These are phyloP conservation scores for Sitta carolinensis DNA, from an alignment of 2,797 vertebrate species.

Conservation along the genomic window DNA sequence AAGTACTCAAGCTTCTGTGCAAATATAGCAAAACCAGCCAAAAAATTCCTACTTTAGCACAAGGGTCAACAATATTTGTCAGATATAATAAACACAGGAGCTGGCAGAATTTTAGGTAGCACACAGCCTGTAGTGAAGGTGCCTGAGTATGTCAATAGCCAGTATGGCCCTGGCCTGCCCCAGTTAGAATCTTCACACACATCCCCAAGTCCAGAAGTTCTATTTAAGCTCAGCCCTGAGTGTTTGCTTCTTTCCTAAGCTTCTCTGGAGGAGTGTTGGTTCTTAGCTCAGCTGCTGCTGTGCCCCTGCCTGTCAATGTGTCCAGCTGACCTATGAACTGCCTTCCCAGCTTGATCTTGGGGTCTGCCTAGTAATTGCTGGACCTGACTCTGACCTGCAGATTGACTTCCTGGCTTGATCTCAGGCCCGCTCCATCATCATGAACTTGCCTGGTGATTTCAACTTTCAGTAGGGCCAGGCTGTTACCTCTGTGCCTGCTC, in stretches of 20 bases:
- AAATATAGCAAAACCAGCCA: not conserved
- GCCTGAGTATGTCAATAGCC: not conserved
- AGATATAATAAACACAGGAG: not conserved
- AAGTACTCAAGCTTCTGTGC: not conserved
- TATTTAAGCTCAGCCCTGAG: not conserved
- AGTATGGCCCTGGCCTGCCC: not conserved
- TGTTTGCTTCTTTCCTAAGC: not conserved
- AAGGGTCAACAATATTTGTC: not conserved
- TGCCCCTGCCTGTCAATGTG: not conserved
- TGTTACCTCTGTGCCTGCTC: not conserved
- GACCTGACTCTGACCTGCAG: not conserved
- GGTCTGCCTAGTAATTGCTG: not conserved
- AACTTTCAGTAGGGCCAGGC: not conserved
- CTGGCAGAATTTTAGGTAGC: not conserved
- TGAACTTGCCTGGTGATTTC: not conserved
- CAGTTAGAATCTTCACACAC: not conserved
- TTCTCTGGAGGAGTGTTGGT: accelerated
- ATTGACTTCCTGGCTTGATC: not conserved
- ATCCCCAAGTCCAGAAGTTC: not conserved
- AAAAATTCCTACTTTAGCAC: not conserved
- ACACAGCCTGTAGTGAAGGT: not conserved
- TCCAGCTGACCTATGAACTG: not conserved
- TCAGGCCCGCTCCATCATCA: not conserved
- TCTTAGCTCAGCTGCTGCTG: not conserved
- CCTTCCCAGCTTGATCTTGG: not conserved